Percentiles rank a stretch among this genome's conserved stretches.
Conservation (phyloP, 2,113 vertebrate species). For the Agelaius phoeniceus region DNA sequence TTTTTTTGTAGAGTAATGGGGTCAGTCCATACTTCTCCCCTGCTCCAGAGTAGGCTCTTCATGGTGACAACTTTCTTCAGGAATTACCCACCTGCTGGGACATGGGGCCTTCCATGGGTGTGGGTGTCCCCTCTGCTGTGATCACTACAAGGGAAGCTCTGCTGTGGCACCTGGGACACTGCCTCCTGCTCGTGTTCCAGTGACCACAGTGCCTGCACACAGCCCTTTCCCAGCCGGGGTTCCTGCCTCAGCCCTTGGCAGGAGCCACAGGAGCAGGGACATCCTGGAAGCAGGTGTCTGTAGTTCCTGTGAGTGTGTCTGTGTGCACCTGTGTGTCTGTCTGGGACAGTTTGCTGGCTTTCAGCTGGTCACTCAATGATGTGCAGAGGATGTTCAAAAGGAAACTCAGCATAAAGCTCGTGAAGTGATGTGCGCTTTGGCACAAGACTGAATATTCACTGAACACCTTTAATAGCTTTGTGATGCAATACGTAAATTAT, state of each 20-base stretch:
- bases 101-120: rapidly evolving
- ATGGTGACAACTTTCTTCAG: rapidly evolving
- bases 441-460: not conserved
- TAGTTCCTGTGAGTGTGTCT: rapidly evolving
- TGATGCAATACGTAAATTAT: not conserved
- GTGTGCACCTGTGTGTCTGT: not conserved
- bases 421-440: rapidly evolving
- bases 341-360: not conserved
- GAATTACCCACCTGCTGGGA: not conserved
- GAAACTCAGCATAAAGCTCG: not conserved
- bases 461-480: not conserved
- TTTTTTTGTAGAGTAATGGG: not conserved
- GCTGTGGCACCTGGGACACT: not conserved
- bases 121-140: not conserved
- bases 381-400: not conserved
- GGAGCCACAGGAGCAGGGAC: not conserved
- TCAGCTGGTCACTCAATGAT: not conserved
- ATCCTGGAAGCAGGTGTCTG: rapidly evolving
- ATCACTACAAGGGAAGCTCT: not conserved
- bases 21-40: not conserved
- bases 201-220: rapidly evolving
- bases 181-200: not conserved
- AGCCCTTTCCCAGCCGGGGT: not conserved
- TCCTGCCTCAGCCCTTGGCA: not conserved
- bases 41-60: not conserved